Base-by-base conservation (phyloP, 2,888 invertebrate genomes). In the Tryphoninae sp. region DNA sequence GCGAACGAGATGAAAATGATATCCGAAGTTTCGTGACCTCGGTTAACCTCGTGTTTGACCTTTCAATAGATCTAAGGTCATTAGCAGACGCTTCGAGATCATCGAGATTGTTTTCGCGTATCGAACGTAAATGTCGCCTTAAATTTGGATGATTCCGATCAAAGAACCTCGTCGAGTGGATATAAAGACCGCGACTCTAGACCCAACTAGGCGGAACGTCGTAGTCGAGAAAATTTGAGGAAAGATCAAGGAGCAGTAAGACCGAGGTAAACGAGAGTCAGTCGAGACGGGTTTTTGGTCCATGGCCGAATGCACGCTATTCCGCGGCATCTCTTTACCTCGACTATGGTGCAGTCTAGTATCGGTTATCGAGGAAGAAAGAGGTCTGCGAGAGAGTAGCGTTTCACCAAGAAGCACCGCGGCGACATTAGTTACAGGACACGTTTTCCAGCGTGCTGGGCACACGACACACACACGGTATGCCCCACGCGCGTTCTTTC, bases 371-470 rank as follows among this genome's bases (percentile, higher is more conserved):
- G 69, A 59, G 69, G 64, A 6, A 33, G 33, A 33, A 33, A 6
- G 33, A 6, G 33, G 33, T 6, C 51, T 45, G 62, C 55, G 62
- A 42, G 23, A 23, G 58, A 42, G 62, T 49, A 59, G 40, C 49
- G 45, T 40, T 71, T 51, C 22, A 75, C 53, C 75, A 51, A 59
- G 42, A 68, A 55, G 79, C 69, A 72, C 64, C 77, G 78, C 73
- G 74, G 75, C 77, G 78, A 83, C 85, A 83, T 86, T 86, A 84
- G 86, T 84, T 84, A 85, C 84, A 73, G 33, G 81, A 82, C 61
- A 71, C 75, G 45, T 75, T 71, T 73, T 67, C 42, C 65, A 78
- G 23, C 45, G 16, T 61, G 11, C 22, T 45, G 19, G n/a, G 64
- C 33, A 40, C n/a, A 45, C 11, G 23, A 42, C 13, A 53, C 53